Evolutionary conservation across 2,888 invertebrate species (phyloP).

Genomic region (Chaitophorus viminalis): DNA sequence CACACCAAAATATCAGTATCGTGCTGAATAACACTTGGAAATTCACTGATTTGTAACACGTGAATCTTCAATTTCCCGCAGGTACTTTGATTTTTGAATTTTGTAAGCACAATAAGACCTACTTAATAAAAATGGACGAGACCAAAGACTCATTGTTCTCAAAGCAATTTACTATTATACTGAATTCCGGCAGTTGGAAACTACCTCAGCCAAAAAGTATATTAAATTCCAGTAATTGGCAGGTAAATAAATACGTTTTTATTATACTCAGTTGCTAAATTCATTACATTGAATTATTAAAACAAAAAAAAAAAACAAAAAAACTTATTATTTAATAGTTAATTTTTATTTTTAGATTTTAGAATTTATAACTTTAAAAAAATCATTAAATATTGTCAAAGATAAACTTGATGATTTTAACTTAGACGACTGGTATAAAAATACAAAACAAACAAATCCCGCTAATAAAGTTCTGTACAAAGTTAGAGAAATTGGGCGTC

Average conservation of each 20-base stretch:
- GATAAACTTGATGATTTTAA: slow-evolving; percentile 82
- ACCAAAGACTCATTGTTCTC: slow-evolving; percentile 27
- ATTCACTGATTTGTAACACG: not conserved
- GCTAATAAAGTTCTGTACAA: slow-evolving; percentile 72
- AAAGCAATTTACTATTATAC: slow-evolving; percentile 14
- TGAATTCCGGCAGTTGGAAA: slow-evolving; percentile 27
- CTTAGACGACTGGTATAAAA: slow-evolving; percentile 83
- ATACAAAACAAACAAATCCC: slow-evolving; percentile 82
- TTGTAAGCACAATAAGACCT: not conserved
- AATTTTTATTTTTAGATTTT: slow-evolving; percentile 41
- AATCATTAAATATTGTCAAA: no score
- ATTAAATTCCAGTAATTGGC: slow-evolving; percentile 21
- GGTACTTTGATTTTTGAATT: not conserved
- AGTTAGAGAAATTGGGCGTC: slow-evolving; percentile 70
- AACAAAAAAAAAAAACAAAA: no score
- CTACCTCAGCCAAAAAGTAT: slow-evolving; percentile 12
- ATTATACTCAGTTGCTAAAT: no score
- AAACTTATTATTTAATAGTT: no score
- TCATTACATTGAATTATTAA: no score
- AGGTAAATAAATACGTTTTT: slow-evolving; percentile 9
- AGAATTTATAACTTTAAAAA: slow-evolving; percentile 45
- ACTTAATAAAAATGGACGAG: slow-evolving; percentile 19
- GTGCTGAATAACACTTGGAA: not conserved
- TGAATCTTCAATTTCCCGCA: not conserved
- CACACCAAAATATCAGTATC: not conserved